These are phyloP conservation scores for Platysteira castanea DNA, from an alignment of 2,113 vertebrate species.

Conservation along the genomic window DNA sequence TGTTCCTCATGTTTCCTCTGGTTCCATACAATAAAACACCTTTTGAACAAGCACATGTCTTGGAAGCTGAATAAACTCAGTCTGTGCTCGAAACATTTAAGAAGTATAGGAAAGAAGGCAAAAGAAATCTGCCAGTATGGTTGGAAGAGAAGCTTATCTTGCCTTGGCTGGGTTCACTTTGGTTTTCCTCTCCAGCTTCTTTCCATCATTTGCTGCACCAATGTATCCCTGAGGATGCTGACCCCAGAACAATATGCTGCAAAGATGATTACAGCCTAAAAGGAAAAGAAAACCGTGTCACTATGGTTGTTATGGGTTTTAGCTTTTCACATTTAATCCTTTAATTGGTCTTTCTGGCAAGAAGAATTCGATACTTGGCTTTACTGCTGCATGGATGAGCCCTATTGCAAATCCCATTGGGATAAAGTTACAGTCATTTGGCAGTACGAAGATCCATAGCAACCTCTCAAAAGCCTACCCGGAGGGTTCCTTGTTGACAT, in stretches of 20 bases:
- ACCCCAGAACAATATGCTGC: constrained; percentile 42
- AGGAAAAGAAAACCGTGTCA: constrained; percentile 49
- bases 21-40: constrained; percentile 15
- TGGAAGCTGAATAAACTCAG: constrained; percentile 10
- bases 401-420: constrained; percentile 40
- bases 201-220: background rate
- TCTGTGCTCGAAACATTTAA: background rate
- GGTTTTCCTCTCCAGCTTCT: constrained; percentile 2
- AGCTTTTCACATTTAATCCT: constrained; percentile 60
- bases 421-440: constrained; percentile 38
- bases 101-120: background rate
- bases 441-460: constrained; percentile 17
- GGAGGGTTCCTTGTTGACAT: constrained; percentile 39
- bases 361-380: constrained; percentile 48
- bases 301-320: constrained; percentile 30
- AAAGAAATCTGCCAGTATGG: background rate
- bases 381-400: constrained; percentile 29
- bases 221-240: background rate
- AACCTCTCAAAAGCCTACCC: constrained; percentile 23
- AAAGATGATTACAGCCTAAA: constrained; percentile 56
- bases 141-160: constrained; percentile 10
- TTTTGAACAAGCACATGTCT: background rate
- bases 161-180: background rate
- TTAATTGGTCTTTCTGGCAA: constrained; percentile 69
- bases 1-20: background rate